A percentile compares a stretch with the other conserved stretches of the same genome.
phyloP scores from a whole-genome alignment of 1,140 invertebrate species.

The Formica exsecta region DNA sequence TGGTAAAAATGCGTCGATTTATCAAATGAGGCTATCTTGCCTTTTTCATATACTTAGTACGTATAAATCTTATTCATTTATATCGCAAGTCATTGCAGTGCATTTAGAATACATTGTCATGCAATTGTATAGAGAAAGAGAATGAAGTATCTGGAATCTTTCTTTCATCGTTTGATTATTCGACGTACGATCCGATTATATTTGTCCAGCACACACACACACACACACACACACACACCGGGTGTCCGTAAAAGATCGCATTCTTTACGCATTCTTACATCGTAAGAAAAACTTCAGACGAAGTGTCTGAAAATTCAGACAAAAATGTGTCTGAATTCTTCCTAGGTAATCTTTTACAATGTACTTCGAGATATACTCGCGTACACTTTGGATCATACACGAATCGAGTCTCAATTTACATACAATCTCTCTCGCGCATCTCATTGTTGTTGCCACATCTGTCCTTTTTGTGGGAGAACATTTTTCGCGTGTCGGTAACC shows the following conservation, averaged over 20 bases:
- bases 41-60: no score
- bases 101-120: not conserved
- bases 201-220: no score
- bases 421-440: slow-evolving; percentile 55
- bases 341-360: no score
- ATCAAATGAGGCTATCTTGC: no score
- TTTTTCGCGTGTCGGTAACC: slow-evolving; percentile 37
- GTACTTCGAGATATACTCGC: no score
- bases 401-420: slow-evolving; percentile 47
- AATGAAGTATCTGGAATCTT: not conserved
- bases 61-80: not conserved
- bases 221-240: no score
- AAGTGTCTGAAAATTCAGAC: no score
- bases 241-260: no score
- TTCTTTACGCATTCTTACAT: no score
- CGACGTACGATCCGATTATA: not conserved
- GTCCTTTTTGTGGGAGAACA: slow-evolving; percentile 46
- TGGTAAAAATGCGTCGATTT: no score
- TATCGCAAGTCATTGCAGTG: not conserved
- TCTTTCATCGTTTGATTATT: not conserved
- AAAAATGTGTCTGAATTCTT: no score
- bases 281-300: no score
- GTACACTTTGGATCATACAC: not conserved
- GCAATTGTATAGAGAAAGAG: not conserved
- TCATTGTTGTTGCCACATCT: slow-evolving; percentile 47